These are phyloP conservation scores for Seriola aureovittata DNA, from an alignment of 2,113 vertebrate genomes.

Conservation along the genomic window DNA sequence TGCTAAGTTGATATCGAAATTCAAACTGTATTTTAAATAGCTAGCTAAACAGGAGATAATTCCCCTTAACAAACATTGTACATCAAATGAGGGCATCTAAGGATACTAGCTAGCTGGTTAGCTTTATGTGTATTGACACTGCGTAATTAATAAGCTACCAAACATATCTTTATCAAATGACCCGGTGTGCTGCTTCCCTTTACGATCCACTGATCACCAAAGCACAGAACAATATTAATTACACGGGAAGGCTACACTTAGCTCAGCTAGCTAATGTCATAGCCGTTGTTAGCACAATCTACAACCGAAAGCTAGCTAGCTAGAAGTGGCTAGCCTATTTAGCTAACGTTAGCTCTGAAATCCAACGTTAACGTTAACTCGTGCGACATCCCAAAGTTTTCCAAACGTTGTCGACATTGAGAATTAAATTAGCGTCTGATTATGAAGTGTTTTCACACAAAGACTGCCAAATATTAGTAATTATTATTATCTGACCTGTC, in stretches of 20 bases:
- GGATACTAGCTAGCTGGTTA: constrained; percentile 60
- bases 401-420: neutral
- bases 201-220: neutral
- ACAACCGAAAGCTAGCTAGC: constrained; percentile 43
- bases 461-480: neutral
- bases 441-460: neutral
- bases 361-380: constrained; percentile 19
- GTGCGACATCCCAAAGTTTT: neutral
- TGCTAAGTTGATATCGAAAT: neutral
- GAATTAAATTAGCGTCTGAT: neutral
- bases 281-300: constrained; percentile 49
- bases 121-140: constrained; percentile 30
- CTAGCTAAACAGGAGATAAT: neutral
- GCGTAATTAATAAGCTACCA: neutral
- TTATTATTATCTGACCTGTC: constrained; percentile 76
- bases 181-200: accelerated
- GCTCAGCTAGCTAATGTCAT: constrained; percentile 46
- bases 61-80: constrained; percentile 9
- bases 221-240: neutral
- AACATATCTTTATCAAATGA: neutral
- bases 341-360: constrained; percentile 49
- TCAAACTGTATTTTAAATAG: neutral
- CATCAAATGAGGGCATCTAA: constrained; percentile 46
- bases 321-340: constrained; percentile 37
- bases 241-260: neutral